Base-by-base conservation (phyloP, 2,113 vertebrate genomes). In the Labeo catla region DNA sequence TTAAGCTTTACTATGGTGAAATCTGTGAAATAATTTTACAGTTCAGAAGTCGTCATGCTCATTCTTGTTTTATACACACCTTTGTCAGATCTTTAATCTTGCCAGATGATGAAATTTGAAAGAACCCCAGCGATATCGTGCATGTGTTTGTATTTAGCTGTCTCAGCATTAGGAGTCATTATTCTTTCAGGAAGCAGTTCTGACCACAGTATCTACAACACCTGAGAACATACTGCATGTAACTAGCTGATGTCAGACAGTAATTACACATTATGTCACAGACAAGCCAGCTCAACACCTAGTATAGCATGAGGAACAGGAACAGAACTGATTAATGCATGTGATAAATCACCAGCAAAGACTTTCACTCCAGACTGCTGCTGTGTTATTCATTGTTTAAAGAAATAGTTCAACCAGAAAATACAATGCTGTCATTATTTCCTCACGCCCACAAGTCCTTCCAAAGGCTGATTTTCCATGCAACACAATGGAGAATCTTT, bases 271-370 rank as follows among this genome's bases (percentile, higher is more conserved):
- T 76, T 74, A 11, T 23, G 23, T 76, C 52, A 21, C 21, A 70
- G 45, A 43, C 52, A 43, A 76, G 52, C 43, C 73, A 39, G 57
- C 49, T 34, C 15, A 23, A 21, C 19, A 81, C n/a, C 28, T 54
- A 12, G 28, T 19, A 7, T 63, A 73, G 39, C 34, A 12, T 80
- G 15, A 79, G 45, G 74, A 65, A n/a, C 28, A n/a, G 10, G 19
- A 12, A 45, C 70, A 45, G 39, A 73, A 11, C 36, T 16, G 4
- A 78, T 43, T 83, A 50, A 74, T 21, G 19, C 50, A 78, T 88
- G 87, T 57, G 52, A 83, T 79, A 15, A 85, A 76, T 88, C 83
- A 72, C 3, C 13, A 52, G 50, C 83, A 8, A 39, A 49, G 11
- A 9, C 50, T 9, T 57, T 34, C 61, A 21, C 34, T 80, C 39